These are phyloP conservation scores for Rhyacophila evoluta DNA, from an alignment of 2,888 invertebrate species.

Conservation along the genomic window DNA sequence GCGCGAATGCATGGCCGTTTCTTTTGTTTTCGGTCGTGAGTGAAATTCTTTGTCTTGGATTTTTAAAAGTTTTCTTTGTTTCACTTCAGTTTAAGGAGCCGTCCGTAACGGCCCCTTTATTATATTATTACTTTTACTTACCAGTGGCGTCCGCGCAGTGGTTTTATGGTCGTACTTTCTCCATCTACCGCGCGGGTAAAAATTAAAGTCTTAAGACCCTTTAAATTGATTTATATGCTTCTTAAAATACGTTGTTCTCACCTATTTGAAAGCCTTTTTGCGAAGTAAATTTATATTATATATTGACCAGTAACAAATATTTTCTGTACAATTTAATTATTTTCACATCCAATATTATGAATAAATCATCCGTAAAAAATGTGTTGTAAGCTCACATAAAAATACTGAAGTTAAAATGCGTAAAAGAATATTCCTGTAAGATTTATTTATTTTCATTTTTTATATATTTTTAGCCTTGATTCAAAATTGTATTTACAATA, in stretches of 20 bases:
- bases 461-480: no score
- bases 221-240: conserved; percentile 46
- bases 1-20: conserved; percentile 6
- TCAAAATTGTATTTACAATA: no score
- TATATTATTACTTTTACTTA: conserved; percentile 51
- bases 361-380: no score
- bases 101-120: conserved; percentile 48
- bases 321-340: no score
- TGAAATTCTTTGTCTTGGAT: conserved; percentile 51
- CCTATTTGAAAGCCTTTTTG: not conserved
- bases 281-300: no score
- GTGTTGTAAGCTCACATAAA: no score
- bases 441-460: no score
- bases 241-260: not conserved
- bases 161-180: conserved; percentile 37
- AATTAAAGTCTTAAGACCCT: conserved; percentile 39
- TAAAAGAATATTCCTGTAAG: no score
- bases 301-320: no score
- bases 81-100: conserved; percentile 51
- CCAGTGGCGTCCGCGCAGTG: conserved; percentile 33
- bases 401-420: no score
- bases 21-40: conserved; percentile 41
- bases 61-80: conserved; percentile 54
- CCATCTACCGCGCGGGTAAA: conserved; percentile 27
- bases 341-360: no score